phyloP scores from a whole-genome alignment of 2,888 invertebrate species.

The Sthenelais limicola region DNA sequence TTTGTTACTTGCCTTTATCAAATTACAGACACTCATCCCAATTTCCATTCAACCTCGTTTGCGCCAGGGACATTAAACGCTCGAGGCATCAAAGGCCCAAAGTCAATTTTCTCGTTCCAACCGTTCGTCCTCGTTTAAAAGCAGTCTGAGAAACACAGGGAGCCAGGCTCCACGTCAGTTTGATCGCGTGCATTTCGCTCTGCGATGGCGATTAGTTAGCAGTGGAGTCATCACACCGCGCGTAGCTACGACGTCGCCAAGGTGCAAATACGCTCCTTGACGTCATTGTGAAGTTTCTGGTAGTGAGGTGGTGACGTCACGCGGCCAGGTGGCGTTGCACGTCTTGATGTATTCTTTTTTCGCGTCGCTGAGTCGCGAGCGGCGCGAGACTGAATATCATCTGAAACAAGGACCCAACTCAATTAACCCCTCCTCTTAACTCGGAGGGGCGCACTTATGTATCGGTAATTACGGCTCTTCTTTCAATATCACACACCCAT shows the following conservation, averaged over 20 bases:
- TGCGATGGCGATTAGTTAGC: too few relatives aligned
- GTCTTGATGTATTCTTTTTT: not conserved
- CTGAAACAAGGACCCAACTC: not conserved
- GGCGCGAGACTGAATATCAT: not conserved
- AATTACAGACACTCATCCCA: slow-evolving; percentile 8
- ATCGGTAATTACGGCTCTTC: slow-evolving; percentile 21
- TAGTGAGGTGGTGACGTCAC: not conserved
- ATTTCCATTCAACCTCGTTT: slow-evolving; percentile 7
- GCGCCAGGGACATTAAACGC: not conserved
- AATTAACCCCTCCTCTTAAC: slow-evolving; percentile 23
- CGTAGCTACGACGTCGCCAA: slow-evolving; percentile 8
- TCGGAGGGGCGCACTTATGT: slow-evolving; percentile 6
- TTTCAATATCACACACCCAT: slow-evolving; percentile 28
- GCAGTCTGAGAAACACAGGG: too few relatives aligned
- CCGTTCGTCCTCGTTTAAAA: too few relatives aligned
- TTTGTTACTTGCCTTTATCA: slow-evolving; percentile 9
- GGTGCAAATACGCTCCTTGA: slow-evolving; percentile 6
- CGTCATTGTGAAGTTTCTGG: slow-evolving; percentile 7
- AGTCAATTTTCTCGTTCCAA: too few relatives aligned
- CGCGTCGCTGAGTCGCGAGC: not conserved
- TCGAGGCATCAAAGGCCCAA: too few relatives aligned
- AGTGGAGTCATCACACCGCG: not conserved
- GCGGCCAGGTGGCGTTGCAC: slow-evolving; percentile 6
- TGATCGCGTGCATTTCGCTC: too few relatives aligned
- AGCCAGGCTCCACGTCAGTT: too few relatives aligned